These are phyloP conservation scores for Eulimnadia texana DNA, from an alignment of 1,140 invertebrate species.

Conservation along the genomic window DNA sequence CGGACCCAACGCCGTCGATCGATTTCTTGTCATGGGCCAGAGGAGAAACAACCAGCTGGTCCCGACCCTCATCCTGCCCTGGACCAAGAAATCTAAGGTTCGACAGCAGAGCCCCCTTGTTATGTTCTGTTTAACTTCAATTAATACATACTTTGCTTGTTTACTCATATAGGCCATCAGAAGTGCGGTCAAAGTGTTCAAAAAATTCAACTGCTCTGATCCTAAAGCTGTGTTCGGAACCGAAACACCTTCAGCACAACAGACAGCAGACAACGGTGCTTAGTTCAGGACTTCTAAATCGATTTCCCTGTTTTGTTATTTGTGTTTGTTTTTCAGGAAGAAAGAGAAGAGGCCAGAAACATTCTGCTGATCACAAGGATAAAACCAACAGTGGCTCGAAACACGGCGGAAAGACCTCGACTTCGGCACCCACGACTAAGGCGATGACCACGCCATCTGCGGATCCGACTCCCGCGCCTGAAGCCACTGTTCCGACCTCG, in stretches of 20 bases:
- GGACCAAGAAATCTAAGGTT: slow-evolving; percentile 30
- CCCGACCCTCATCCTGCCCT: slow-evolving; percentile 34
- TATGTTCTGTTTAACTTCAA: too few relatives aligned
- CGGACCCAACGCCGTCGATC: slow-evolving; percentile 18
- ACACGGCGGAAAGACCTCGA: not conserved
- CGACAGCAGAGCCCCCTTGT: too few relatives aligned
- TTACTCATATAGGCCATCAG: slow-evolving; percentile 25
- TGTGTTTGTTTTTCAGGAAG: too few relatives aligned
- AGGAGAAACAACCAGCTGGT: slow-evolving; percentile 27
- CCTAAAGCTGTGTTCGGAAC: slow-evolving; percentile 26
- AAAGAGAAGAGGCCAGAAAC: not conserved
- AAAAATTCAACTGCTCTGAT: slow-evolving; percentile 32
- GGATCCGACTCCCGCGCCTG: not conserved
- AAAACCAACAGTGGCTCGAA: not conserved
- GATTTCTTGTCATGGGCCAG: slow-evolving; percentile 37
- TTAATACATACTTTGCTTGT: too few relatives aligned
- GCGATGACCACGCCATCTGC: not conserved
- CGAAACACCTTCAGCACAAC: not conserved
- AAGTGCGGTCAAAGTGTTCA: slow-evolving; percentile 30
- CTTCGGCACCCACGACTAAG: not conserved
- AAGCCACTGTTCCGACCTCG: not conserved
- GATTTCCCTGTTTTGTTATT: too few relatives aligned
- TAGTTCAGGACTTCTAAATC: not conserved
- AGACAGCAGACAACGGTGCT: not conserved
- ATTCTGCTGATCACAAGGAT: not conserved